Evolutionary conservation across 2,888 invertebrate genomes (phyloP).

Genomic region (Dexiosoma caninum): DNA sequence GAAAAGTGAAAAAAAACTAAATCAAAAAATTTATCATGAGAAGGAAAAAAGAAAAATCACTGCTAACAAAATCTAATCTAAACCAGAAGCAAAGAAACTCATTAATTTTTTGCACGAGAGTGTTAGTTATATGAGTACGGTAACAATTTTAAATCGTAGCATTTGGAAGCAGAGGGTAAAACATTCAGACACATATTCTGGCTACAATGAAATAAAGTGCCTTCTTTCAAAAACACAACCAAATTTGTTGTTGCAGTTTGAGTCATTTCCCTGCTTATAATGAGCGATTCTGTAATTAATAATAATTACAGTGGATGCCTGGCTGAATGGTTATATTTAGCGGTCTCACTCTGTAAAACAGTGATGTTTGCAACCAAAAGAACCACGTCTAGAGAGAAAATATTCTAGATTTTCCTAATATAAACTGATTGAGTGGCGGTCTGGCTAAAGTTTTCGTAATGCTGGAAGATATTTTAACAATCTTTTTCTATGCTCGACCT

Average conservation of each 20-base stretch:
- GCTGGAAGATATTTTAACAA: too few species aligned
- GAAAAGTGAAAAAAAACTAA: too few species aligned
- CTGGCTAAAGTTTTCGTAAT: too few species aligned
- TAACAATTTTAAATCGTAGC: not conserved
- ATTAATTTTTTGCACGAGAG: slow-evolving; percentile 44
- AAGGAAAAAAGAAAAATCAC: too few species aligned
- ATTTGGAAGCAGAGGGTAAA: not conserved
- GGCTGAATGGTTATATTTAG: too few species aligned
- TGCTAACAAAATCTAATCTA: slow-evolving; percentile 38
- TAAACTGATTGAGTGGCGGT: too few species aligned
- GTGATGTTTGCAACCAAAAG: too few species aligned
- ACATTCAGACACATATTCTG: not conserved
- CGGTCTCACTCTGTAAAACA: not conserved
- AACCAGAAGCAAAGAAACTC: slow-evolving; percentile 26
- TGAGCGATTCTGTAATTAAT: not conserved
- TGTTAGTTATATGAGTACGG: slow-evolving; percentile 4
- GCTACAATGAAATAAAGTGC: not conserved
- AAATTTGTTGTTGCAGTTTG: not conserved
- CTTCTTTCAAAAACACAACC: not conserved
- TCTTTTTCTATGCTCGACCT: too few species aligned
- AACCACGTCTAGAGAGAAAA: too few species aligned
- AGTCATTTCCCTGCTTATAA: too few species aligned
- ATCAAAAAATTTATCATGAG: too few species aligned
- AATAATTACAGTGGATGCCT: not conserved
- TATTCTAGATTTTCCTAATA: too few species aligned